phyloP scores from a whole-genome alignment of 2,113 vertebrate species.

The Mobula hypostoma region DNA sequence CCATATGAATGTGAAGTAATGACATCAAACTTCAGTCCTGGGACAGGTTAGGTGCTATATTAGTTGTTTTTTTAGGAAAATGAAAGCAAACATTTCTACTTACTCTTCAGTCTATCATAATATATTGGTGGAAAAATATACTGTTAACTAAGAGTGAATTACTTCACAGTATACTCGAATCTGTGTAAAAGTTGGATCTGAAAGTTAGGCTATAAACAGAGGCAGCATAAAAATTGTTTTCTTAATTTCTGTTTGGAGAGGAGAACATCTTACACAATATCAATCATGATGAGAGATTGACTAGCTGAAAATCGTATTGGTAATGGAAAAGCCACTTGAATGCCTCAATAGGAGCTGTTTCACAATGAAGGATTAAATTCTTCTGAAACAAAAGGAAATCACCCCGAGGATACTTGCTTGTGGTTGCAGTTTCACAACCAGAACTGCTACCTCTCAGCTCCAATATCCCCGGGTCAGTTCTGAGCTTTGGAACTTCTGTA shows the following conservation, averaged over 20 bases:
- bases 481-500: no score
- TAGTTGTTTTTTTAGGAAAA: neutral
- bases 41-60: neutral
- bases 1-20: neutral
- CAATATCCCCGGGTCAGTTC: no score
- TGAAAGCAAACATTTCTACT: neutral
- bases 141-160: neutral
- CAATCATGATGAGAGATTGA: neutral
- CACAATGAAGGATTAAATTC: neutral
- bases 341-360: neutral
- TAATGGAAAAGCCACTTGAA: neutral
- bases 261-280: neutral
- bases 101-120: neutral
- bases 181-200: neutral
- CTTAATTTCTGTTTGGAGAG: neutral
- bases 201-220: neutral
- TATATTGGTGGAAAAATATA: neutral
- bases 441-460: no score
- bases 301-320: neutral
- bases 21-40: neutral
- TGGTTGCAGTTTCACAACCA: no score
- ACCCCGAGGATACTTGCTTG: no score
- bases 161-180: neutral
- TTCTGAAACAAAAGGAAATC: no score
- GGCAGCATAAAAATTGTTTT: neutral